A percentile compares a stretch with the other conserved stretches of the same genome.
phyloP scores from a whole-genome alignment of 2,888 invertebrate species.

The Drosophila neonasuta region DNA sequence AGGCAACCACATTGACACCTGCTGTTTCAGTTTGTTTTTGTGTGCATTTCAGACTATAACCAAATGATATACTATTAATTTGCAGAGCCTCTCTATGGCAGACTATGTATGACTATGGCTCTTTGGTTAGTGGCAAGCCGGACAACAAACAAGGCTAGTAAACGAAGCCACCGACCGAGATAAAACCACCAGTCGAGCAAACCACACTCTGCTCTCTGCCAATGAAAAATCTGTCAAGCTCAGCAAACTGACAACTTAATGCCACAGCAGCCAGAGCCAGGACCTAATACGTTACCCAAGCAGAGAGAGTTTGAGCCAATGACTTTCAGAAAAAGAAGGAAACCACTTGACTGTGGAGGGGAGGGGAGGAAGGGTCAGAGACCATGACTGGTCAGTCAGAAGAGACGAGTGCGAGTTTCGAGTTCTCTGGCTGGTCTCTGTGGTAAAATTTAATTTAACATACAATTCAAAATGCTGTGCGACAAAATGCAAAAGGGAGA shows the following conservation, averaged over 20 bases:
- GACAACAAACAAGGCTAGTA: constrained; percentile 18
- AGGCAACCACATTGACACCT: constrained; percentile 32
- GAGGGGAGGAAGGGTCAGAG: background rate
- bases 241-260: constrained; percentile 73
- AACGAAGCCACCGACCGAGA: constrained; percentile 25
- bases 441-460: constrained; percentile 77
- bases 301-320: constrained; percentile 31
- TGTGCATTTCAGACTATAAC: constrained; percentile 31
- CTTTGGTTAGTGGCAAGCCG: constrained; percentile 19
- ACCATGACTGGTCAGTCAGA: constrained; percentile 19
- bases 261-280: constrained; percentile 46
- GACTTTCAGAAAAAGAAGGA: constrained; percentile 43
- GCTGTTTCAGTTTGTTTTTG: constrained; percentile 23
- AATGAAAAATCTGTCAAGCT: constrained; percentile 73
- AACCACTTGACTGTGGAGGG: constrained; percentile 7
- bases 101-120: constrained; percentile 3
- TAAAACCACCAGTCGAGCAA: constrained; percentile 24
- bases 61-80: constrained; percentile 48
- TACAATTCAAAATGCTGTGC: constrained; percentile 70
- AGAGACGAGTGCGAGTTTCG: background rate
- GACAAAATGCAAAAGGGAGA: constrained; percentile 45
- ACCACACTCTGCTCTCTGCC: constrained; percentile 26
- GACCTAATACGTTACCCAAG: background rate
- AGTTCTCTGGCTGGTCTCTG: constrained; percentile 62
- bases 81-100: constrained; percentile 31